Base-by-base conservation (phyloP, 1,140 invertebrate species). In the Amphibalanus amphitrite region DNA sequence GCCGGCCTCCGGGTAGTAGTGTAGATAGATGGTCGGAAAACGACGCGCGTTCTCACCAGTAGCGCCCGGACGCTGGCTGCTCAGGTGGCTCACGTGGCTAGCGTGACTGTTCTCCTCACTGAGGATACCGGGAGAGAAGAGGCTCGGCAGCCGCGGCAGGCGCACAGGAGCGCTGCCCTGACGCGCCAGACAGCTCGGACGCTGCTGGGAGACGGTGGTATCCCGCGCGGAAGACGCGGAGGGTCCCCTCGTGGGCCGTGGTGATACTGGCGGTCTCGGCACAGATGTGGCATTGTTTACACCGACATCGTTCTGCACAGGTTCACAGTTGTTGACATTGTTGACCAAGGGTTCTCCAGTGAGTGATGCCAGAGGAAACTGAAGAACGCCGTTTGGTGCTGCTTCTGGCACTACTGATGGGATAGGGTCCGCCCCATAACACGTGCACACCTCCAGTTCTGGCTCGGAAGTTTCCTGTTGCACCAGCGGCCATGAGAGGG, bases 1-100 rank as follows among this genome's bases (percentile, higher is more conserved):
- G 0, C 87, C 87, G n/a, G 87, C 87, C 76, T 89, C 88, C 0
- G 88, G 87, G 74, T 89, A 90, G 76, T 88, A 89, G 74, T 89
- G 87, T 75, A 90, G 85, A 73, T 89, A 85, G 4, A 88, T 79
- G 0, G 86, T 87, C n/a, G 78, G 47, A 23, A 59, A 59, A 20
- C 47, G 47, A 20, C 20, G 47, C 6, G 17, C 47, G 47, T 59
- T 59, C 10, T 59, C 47, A 20, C 13, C 47, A 1, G 47, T 23
- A 8, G 47, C 47, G 47, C 47, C 47, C 6, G 47, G 47, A 8
- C 47, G 47, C 47, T 59, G 47, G 17, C 47, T 59, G 47, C 47
- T 59, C 47, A 38, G 33, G 33, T 38, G 33, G 33, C 33, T 38
- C 4, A 15, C 33, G 33, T 38, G 33, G 15, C 33, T 38, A 15